Percentiles rank a stretch among this genome's conserved stretches.
Evolutionary conservation across 2,888 invertebrate genomes (phyloP).

Genomic region (Aporophyla nigra): DNA sequence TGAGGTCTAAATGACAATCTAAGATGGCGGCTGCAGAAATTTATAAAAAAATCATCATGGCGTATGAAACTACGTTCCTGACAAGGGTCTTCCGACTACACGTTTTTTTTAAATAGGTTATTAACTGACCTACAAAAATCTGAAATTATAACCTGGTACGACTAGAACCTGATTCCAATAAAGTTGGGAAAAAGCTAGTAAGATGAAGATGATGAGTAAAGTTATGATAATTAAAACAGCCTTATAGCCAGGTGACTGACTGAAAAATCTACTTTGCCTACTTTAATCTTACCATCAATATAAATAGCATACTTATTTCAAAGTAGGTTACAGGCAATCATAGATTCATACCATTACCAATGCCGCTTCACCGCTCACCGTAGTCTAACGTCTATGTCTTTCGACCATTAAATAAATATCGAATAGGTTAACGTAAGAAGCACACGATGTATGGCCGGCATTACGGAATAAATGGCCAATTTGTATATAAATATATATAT

Average conservation of each 20-base stretch:
- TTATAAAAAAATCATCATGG: too few species aligned
- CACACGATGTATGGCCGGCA: constrained; percentile 71
- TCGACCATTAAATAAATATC: constrained; percentile 76
- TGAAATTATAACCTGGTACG: not conserved
- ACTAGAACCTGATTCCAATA: not conserved
- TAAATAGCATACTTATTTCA: constrained; percentile 1
- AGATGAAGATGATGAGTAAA: not conserved
- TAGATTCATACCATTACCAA: constrained; percentile 20
- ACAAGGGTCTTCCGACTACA: too few species aligned
- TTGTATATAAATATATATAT: constrained; percentile 76
- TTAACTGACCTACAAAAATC: not conserved
- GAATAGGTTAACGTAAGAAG: constrained; percentile 67
- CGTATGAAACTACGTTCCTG: too few species aligned
- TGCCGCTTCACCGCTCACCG: constrained; percentile 28
- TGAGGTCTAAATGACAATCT: too few species aligned
- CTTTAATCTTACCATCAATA: constrained; percentile 7
- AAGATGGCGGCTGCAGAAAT: too few species aligned
- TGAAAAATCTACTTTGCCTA: not conserved
- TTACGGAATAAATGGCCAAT: constrained; percentile 78
- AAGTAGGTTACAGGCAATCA: constrained; percentile 19
- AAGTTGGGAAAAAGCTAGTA: not conserved
- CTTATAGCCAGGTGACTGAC: not conserved
- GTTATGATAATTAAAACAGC: not conserved
- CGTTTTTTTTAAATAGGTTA: not conserved
- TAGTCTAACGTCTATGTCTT: constrained; percentile 56